A percentile compares a stretch with the other conserved stretches of the same genome.
Conservation (phyloP, 1,140 invertebrate species). For the Aplysia californica region DNA sequence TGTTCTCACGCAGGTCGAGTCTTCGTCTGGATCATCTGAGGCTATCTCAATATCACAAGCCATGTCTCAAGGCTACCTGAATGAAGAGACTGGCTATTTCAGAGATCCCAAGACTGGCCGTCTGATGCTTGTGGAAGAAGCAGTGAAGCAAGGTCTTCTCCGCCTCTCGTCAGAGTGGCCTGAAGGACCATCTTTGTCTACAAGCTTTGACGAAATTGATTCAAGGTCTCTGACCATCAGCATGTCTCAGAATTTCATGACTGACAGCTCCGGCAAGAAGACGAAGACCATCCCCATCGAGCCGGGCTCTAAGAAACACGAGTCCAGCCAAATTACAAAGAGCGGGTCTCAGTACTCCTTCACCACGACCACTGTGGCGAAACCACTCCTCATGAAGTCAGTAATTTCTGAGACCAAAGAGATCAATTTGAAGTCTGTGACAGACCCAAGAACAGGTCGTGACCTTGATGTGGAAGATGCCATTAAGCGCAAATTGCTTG, state of each 20-base stretch:
- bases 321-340: slow-evolving; percentile 53
- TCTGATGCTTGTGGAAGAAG: slow-evolving; percentile 81
- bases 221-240: not conserved
- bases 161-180: slow-evolving; percentile 83
- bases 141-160: slow-evolving; percentile 82
- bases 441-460: slow-evolving; percentile 85
- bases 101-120: slow-evolving; percentile 83
- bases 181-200: slow-evolving; percentile 79
- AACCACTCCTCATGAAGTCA: slow-evolving; percentile 51
- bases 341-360: slow-evolving; percentile 56
- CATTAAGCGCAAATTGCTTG: slow-evolving; percentile 68
- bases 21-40: slow-evolving; percentile 36
- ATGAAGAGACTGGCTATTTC: slow-evolving; percentile 82
- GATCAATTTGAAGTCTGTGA: slow-evolving; percentile 73
- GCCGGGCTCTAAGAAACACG: slow-evolving; percentile 36
- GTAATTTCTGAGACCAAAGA: slow-evolving; percentile 56
- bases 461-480: slow-evolving; percentile 85
- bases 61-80: slow-evolving; percentile 80
- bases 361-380: slow-evolving; percentile 54
- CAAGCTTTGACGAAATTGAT: slow-evolving; percentile 30
- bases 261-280: slow-evolving; percentile 29
- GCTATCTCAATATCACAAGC: slow-evolving; percentile 83
- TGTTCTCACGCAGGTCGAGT: slow-evolving; percentile 51
- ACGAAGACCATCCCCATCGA: slow-evolving; percentile 34
- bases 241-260: slow-evolving; percentile 38